These are phyloP conservation scores for Lanius collurio DNA, from an alignment of 2,113 vertebrate species.

Conservation along the genomic window DNA sequence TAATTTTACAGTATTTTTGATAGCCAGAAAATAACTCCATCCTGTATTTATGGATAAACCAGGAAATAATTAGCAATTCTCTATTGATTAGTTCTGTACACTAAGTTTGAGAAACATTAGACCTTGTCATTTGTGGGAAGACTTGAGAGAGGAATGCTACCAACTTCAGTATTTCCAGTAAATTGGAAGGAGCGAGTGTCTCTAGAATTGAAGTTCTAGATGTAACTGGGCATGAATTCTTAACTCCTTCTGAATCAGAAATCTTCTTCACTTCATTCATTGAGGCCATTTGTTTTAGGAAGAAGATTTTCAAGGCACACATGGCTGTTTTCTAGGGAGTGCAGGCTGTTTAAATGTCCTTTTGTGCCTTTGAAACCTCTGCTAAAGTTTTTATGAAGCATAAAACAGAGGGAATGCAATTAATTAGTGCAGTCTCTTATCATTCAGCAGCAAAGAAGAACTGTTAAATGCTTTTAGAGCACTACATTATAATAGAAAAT, in stretches of 20 bases:
- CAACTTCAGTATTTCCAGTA: not conserved
- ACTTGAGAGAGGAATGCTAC: not conserved
- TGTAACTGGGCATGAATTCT: not conserved
- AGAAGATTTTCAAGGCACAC: not conserved
- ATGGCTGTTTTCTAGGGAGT: not conserved
- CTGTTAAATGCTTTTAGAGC: not conserved
- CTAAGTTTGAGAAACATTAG: not conserved
- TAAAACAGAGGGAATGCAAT: conserved; percentile 2
- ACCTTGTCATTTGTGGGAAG: not conserved
- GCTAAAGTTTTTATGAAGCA: conserved; percentile 10
- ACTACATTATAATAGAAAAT: not conserved
- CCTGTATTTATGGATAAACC: not conserved
- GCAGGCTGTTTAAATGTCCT: not conserved
- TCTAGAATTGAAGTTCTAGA: not conserved
- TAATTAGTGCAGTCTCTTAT: conserved; percentile 5
- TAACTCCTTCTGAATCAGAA: not conserved
- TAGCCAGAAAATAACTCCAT: not conserved
- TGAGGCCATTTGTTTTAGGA: not conserved
- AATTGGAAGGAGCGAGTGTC: not conserved
- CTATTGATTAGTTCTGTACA: not conserved
- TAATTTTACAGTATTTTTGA: not conserved
- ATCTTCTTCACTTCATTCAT: not conserved
- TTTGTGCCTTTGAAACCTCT: conserved; percentile 28
- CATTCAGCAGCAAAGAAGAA: not conserved
- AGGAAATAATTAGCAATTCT: not conserved